These are phyloP conservation scores for Pipa parva DNA, from an alignment of 2,113 vertebrate genomes.

Conservation along the genomic window DNA sequence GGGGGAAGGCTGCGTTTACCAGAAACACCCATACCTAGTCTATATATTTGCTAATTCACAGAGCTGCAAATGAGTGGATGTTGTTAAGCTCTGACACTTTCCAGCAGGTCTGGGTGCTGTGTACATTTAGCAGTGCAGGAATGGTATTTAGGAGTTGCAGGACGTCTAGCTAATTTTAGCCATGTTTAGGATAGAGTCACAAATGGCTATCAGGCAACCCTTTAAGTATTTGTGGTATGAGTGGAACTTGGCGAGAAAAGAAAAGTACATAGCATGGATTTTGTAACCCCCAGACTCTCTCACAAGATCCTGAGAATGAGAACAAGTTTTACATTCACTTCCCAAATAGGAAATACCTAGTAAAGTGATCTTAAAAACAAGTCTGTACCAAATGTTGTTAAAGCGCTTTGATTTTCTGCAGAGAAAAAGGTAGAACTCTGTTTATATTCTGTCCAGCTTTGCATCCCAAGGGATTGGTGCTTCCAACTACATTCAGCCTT, in stretches of 20 bases:
- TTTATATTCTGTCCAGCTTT: too few relatives aligned
- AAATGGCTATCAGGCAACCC: conserved; percentile 23
- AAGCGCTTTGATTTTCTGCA: not conserved
- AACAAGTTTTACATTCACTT: conserved; percentile 34
- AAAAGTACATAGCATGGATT: conserved; percentile 18
- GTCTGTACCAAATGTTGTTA: conserved; percentile 8
- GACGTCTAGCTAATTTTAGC: not conserved
- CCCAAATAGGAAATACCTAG: conserved; percentile 38
- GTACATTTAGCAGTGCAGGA: not conserved
- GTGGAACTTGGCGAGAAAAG: conserved; percentile 26
- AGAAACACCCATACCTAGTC: too few relatives aligned
- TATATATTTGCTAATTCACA: not conserved
- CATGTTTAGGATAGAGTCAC: conserved; percentile 3
- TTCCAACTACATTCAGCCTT: too few relatives aligned
- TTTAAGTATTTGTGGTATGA: conserved; percentile 22
- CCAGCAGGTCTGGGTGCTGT: not conserved
- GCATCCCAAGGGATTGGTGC: too few relatives aligned
- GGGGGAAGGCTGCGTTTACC: not conserved
- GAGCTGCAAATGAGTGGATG: not conserved
- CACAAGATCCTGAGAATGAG: conserved; percentile 3
- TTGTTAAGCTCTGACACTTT: not conserved
- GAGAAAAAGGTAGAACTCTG: not conserved
- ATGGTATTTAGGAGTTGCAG: not conserved
- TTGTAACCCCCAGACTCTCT: conserved; percentile 12
- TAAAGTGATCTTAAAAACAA: conserved; percentile 16